Evolutionary conservation across 1,140 invertebrate genomes (phyloP).

Genomic region (Uloborus diversus): DNA sequence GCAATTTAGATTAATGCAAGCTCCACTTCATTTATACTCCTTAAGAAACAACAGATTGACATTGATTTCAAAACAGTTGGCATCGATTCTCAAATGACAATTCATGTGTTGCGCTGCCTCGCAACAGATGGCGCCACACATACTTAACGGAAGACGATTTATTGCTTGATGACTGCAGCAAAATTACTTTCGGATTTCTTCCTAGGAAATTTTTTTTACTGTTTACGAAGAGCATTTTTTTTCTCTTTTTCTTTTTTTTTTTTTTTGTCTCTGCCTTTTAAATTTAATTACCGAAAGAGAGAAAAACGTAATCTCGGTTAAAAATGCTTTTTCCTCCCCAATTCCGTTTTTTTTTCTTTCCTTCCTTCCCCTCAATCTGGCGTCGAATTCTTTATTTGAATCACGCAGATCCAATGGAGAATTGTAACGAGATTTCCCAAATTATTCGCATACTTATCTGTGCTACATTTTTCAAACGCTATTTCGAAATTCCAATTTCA

Average conservation of each 20-base stretch:
- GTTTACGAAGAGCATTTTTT: not conserved
- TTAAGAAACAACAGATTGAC: slow-evolving; percentile 49
- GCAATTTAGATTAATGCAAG: slow-evolving; percentile 52
- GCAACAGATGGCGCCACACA: slow-evolving; percentile 53
- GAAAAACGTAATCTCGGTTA: slow-evolving; percentile 35
- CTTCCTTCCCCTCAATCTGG: not conserved
- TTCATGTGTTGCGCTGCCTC: slow-evolving; percentile 21
- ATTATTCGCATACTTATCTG: slow-evolving; percentile 38
- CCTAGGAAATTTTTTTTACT: no score
- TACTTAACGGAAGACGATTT: slow-evolving; percentile 20
- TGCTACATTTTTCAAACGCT: no score
- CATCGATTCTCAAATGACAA: slow-evolving; percentile 29
- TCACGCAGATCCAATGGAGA: slow-evolving; percentile 49
- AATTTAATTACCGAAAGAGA: slow-evolving; percentile 51
- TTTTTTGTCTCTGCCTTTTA: slow-evolving; percentile 32
- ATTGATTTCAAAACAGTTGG: slow-evolving; percentile 54
- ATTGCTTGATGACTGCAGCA: slow-evolving; percentile 32
- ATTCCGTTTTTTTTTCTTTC: slow-evolving; percentile 12
- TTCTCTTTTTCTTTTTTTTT: slow-evolving; percentile 9
- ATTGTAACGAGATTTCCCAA: slow-evolving; percentile 49
- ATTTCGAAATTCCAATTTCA: no score
- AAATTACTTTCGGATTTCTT: slow-evolving; percentile 36
- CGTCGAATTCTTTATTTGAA: slow-evolving; percentile 33
- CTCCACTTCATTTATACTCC: slow-evolving; percentile 50
- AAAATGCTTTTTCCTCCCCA: not conserved